phyloP scores from a whole-genome alignment of 2,113 vertebrate genomes.

The Deroptyus accipitrinus region DNA sequence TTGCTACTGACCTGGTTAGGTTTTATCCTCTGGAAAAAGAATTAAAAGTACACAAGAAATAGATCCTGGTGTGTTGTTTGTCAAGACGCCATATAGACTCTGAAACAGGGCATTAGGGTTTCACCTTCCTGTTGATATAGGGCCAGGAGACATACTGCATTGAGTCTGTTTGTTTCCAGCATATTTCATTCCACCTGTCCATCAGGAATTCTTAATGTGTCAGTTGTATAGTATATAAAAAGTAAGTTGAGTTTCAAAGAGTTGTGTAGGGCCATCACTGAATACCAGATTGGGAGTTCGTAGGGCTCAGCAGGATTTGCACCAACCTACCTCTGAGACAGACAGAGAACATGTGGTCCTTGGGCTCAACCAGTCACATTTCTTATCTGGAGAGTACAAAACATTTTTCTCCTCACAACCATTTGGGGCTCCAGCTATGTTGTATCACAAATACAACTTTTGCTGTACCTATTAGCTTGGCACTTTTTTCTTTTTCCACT shows the following conservation, averaged over 20 bases:
- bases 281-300: too few species aligned
- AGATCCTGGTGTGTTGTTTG: not conserved
- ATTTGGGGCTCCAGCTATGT: accelerated
- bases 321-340: accelerated
- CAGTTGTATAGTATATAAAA: not conserved
- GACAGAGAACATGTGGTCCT: accelerated
- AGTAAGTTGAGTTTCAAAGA: not conserved
- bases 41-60: not conserved
- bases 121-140: not conserved
- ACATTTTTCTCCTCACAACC: not conserved
- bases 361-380: not conserved
- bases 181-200: not conserved
- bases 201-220: not conserved
- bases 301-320: not conserved
- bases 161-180: not conserved
- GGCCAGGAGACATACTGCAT: not conserved
- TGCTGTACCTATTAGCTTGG: not conserved
- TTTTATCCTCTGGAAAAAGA: not conserved
- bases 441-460: not conserved
- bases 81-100: not conserved
- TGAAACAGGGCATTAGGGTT: not conserved
- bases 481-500: not conserved
- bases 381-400: not conserved
- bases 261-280: not conserved
- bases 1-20: not conserved